phyloP scores from a whole-genome alignment of 2,113 vertebrate species.

The Cephalopholis sonnerati region DNA sequence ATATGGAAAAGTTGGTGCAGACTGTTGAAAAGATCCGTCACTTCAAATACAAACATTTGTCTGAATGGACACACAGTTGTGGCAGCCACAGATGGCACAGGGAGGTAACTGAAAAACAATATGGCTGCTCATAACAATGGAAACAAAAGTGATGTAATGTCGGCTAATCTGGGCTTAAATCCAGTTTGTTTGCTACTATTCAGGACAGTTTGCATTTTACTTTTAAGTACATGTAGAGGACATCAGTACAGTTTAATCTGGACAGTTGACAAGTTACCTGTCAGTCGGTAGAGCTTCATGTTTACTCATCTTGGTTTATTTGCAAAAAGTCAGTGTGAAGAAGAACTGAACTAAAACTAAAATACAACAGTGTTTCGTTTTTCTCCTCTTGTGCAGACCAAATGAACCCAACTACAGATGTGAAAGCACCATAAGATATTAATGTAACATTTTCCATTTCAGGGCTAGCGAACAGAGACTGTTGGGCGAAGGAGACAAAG shows the following conservation, averaged over 20 bases:
- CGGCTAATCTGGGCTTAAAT: background rate
- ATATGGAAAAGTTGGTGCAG: slow-evolving; percentile 8
- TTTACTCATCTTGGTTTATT: too few species aligned
- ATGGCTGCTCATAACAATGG: slow-evolving; percentile 21
- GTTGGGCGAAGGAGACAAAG: too few species aligned
- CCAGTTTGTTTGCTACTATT: background rate
- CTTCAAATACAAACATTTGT: slow-evolving; percentile 1
- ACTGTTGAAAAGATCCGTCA: slow-evolving; percentile 7
- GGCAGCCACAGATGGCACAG: background rate
- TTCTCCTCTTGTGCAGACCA: too few species aligned
- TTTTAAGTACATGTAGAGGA: background rate
- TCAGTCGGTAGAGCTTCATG: too few species aligned
- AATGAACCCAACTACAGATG: too few species aligned
- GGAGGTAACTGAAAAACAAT: slow-evolving; percentile 5
- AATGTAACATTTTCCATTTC: too few species aligned
- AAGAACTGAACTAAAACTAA: too few species aligned
- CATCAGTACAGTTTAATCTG: background rate
- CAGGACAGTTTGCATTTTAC: background rate
- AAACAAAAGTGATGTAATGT: slow-evolving; percentile 11
- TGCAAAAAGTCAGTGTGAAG: too few species aligned
- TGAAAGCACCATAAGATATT: too few species aligned
- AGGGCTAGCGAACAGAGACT: too few species aligned
- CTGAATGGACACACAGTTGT: background rate
- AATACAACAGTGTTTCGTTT: too few species aligned
- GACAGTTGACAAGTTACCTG: too few species aligned